phyloP scores from a whole-genome alignment of 2,797 vertebrate genomes.

The Schizopygopsis pylzovi region DNA sequence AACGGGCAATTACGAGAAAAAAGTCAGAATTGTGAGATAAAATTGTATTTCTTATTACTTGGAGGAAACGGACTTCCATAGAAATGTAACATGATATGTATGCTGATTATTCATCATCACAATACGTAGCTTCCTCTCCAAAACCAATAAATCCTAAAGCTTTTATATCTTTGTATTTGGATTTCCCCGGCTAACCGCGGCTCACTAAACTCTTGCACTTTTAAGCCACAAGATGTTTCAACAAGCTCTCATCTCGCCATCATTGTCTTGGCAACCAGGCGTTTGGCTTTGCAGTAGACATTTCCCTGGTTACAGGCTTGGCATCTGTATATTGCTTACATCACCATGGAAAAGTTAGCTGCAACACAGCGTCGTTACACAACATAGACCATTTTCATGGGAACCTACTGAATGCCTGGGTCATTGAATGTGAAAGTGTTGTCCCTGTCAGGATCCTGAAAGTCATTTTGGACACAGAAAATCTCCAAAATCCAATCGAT shows the following conservation, averaged over 20 bases:
- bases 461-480: neutral
- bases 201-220: constrained; percentile 12
- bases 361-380: constrained; percentile 72
- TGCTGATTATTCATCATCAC: constrained; percentile 19
- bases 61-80: neutral
- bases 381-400: constrained; percentile 72
- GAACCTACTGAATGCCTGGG: constrained; percentile 54
- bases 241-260: constrained; percentile 65
- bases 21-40: neutral
- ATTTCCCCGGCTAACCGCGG: constrained; percentile 1
- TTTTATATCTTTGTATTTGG: constrained; percentile 8
- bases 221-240: constrained; percentile 48
- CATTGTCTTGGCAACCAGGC: constrained; percentile 71
- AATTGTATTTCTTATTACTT: neutral
- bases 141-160: constrained; percentile 17
- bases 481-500: neutral
- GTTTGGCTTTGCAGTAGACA: constrained; percentile 71
- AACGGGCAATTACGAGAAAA: neutral
- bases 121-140: constrained; percentile 16
- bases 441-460: constrained; percentile 9
- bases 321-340: constrained; percentile 71
- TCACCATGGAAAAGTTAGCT: constrained; percentile 72
- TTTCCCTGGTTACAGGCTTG: constrained; percentile 70
- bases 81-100: constrained; percentile 9
- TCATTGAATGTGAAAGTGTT: neutral